Conservation (phyloP, 2,113 vertebrate species). For the Lepidothrix coronata region DNA sequence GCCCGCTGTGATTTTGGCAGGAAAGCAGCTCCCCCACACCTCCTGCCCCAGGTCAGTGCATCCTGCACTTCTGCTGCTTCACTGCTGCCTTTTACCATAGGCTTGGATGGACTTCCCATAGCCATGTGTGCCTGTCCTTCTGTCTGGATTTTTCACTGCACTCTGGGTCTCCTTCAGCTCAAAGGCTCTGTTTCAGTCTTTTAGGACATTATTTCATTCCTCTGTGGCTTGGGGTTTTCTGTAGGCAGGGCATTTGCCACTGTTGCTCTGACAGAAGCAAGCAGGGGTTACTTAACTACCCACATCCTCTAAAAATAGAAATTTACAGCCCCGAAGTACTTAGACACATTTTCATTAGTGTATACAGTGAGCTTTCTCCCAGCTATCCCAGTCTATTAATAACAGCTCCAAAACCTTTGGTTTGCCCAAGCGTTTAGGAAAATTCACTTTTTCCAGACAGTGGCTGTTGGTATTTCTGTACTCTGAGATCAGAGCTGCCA, state of each 20-base stretch:
- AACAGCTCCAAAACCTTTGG: background rate
- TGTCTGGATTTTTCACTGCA: accelerated
- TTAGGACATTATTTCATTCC: background rate
- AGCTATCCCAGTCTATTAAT: conserved; percentile 10
- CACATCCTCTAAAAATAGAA: conserved; percentile 14
- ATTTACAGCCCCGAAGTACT: background rate
- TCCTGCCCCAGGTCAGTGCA: background rate
- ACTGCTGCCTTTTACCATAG: background rate
- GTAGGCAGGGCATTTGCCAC: background rate
- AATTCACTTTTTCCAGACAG: background rate
- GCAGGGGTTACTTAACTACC: background rate
- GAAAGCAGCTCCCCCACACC: background rate
- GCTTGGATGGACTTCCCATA: background rate
- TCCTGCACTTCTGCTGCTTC: background rate
- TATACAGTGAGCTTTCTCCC: background rate
- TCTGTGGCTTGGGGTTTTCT: conserved; percentile 2
- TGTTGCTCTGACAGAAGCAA: background rate
- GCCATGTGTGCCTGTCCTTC: accelerated
- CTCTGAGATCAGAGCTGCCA: background rate
- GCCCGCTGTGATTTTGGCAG: background rate
- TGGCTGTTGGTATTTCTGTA: background rate
- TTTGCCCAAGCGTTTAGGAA: background rate
- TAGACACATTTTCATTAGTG: background rate
- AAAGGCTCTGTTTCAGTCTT: background rate
- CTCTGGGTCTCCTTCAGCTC: background rate